Conservation (phyloP, 1,140 invertebrate species). For the Solenopsis fugax region DNA sequence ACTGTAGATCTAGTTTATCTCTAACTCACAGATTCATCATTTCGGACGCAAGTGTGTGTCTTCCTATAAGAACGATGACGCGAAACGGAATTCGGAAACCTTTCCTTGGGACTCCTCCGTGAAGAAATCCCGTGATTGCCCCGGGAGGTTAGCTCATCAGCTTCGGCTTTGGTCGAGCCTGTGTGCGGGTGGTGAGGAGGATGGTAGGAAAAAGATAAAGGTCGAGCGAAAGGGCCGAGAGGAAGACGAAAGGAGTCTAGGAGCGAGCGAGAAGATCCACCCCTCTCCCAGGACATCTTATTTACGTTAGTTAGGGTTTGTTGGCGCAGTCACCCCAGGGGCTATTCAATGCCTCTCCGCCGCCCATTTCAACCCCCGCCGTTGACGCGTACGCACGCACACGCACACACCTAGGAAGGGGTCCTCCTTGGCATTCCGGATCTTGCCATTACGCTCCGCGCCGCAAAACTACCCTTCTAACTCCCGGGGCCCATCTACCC, state of each 20-base stretch:
- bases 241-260: neutral
- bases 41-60: neutral
- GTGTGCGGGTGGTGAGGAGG: constrained; percentile 1
- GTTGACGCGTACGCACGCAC: constrained; percentile 24
- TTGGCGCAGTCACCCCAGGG: constrained; percentile 84
- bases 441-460: constrained; percentile 58
- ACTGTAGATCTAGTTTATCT: neutral
- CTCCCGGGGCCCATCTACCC: constrained; percentile 16
- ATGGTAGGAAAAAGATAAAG: no score
- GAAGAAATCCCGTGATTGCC: constrained; percentile 77
- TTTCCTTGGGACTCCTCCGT: constrained; percentile 18
- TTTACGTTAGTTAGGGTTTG: constrained; percentile 87
- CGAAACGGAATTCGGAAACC: neutral
- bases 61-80: neutral
- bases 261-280: constrained; percentile 38
- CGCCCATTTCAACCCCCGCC: constrained; percentile 43
- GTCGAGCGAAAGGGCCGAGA: neutral
- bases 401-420: constrained; percentile 49
- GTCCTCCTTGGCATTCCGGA: constrained; percentile 48
- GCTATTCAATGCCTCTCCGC: constrained; percentile 77
- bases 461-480: constrained; percentile 29
- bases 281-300: constrained; percentile 83
- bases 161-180: constrained; percentile 61
- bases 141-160: constrained; percentile 71
- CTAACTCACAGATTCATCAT: constrained; percentile 48